Evolutionary conservation across 2,113 vertebrate genomes (phyloP), one percentile per base, ranked within the genome.

Genomic region (Osmerus eperlanus): DNA sequence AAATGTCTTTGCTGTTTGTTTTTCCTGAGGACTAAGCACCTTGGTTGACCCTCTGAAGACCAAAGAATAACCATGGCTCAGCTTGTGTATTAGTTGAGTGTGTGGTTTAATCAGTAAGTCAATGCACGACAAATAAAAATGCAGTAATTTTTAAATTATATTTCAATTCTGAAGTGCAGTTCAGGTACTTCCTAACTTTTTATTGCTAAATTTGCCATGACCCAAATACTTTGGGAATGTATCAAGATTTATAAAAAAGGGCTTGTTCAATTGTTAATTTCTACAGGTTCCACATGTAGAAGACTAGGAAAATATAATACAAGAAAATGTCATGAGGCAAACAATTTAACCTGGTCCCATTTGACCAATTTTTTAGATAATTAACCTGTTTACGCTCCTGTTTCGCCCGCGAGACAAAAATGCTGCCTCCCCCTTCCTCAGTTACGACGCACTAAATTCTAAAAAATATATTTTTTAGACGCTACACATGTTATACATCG

Each of bases 1-100:
- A 88, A 87, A 89, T 41, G 14, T 66, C 47, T 67, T 74, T 79
- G 81, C 36, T 41, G 59, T 53, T 56, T 41, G 66, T 28, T 68
- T 23, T 78, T 77, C 21, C 60, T 71, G 29, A 41, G 15, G 62
- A 63, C 18, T 73, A 55, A 11, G 41, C 41, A 47, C 41, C 41
- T 47, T 47, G 41, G 7, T 47, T 47, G 41, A 47, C 41, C 7
- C 1, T 47, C 41, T 47, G 41, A 47, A 47, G 41, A 47, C 41
- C 41, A 47, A 47, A 47, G 9, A 12, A 7, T 12, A 47, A 47
- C 8, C 41, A 9, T 11, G 41, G 41, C 41, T 7, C 41, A 47
- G 9, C 9, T 11, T 9, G 9, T 11, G 41, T 47, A 11, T 47
- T 47, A 8, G 7, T 12, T 47, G 41, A 47, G 7, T 41, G 36